Base-by-base conservation (phyloP, 2,888 invertebrate species). In the Marasmarcha lunaedactyla region DNA sequence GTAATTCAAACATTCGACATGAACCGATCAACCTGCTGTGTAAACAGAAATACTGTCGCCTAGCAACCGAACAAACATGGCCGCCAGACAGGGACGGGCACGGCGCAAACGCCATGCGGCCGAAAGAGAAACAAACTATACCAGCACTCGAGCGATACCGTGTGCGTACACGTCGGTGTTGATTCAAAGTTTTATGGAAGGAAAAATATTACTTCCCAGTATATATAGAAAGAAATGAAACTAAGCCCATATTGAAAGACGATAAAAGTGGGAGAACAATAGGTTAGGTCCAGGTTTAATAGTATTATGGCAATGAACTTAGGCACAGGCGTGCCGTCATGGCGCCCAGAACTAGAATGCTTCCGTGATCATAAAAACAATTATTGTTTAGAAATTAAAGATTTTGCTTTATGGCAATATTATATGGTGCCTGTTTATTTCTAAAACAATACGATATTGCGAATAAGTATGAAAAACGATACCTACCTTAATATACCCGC, bases 131-230 rank as follows among this genome's bases (percentile, higher is more conserved):
- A 48, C 56, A 51, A 33, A 30, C 41, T 20, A 26, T 30, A 35
- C n/a, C 47, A 39, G 36, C 36, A 40, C 38, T 2, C 1, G 37
- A 36, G 41, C 30, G 30, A 30, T 30, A 30, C n/a, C 6, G 6
- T 30, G 30, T n/a, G 30, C 30, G 6, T 9, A n/a, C 9, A n/a
- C 30, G 2, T 3, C 30, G 30, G 9, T 30, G n/a, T 58, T 48
- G 50, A 59, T 54, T 59, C 57, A 51, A 58, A 55, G 59, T 70
- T 71, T 70, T 71, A 71, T 68, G 64, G 57, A 57, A 50, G 58
- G 30, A 30, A 58, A 63, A 59, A 70, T 66, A 70, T 71, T 62
- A 59, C 68, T 72, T 64, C 64, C 61, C 59, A 55, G 54, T 51
- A 52, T 44, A 46, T 51, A 45, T 46, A 52, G 46, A 55, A 48